Evolutionary conservation across 2,113 vertebrate species (phyloP).

Genomic region (Sciurus niger): DNA sequence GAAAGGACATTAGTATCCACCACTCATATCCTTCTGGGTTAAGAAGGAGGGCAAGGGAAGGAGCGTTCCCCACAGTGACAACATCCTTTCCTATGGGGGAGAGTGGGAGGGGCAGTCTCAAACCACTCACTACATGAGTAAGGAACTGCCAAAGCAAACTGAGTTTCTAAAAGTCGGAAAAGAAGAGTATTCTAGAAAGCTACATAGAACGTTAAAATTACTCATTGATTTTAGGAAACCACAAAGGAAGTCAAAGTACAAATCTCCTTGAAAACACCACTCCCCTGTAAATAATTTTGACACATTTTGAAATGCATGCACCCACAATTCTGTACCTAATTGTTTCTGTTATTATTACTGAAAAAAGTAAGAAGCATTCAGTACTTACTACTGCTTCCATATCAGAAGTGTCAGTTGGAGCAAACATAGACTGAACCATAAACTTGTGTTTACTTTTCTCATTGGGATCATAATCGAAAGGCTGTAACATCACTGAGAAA

Average conservation of each 20-base stretch:
- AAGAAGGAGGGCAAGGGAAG: neutral
- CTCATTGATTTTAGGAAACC: neutral
- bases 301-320: conserved; percentile 61
- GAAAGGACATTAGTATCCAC: neutral
- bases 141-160: neutral
- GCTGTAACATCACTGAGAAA: conserved; percentile 98
- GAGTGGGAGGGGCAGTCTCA: neutral
- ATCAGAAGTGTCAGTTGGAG: conserved; percentile 97
- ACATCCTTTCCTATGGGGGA: neutral
- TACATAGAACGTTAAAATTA: neutral
- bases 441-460: conserved; percentile 99
- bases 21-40: neutral
- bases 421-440: conserved; percentile 99
- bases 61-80: neutral
- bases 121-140: neutral
- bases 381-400: conserved; percentile 99
- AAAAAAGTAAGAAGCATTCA: conserved; percentile 63
- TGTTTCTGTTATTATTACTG: neutral
- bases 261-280: neutral
- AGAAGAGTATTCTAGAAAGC: neutral
- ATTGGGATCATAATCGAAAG: conserved; percentile 99
- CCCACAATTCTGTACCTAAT: conserved; percentile 10
- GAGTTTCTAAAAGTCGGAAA: neutral
- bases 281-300: neutral
- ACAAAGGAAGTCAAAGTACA: neutral